Evolutionary conservation across 2,888 invertebrate genomes (phyloP), one percentile per base, ranked within the genome.

Genomic region (Archips xylosteana): DNA sequence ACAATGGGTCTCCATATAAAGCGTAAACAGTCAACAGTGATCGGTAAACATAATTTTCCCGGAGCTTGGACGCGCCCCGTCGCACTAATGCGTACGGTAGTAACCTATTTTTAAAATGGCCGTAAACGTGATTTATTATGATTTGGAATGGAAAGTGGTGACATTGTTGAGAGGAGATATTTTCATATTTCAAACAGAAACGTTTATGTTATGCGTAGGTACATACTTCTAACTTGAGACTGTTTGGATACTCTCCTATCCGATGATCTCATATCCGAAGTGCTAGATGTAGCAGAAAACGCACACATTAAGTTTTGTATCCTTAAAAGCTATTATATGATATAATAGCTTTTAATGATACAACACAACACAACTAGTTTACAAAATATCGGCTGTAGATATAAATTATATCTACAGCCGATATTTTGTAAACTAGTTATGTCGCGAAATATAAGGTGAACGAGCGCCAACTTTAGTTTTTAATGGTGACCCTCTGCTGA

Each of bases 1-100:
- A 76, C 80, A 81, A 81, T 83, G 79, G 79, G 76, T 76, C 12
- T 10, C 75, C 76, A 23, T 76, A 76, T 77, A 78, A 70, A 76
- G 3, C 57, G 77, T 83, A 85, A 89, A 87, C 85, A 86, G 84
- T 83, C 81, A 84, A 85, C 84, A 85, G 75, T 79, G 76, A 80
- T 78, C 74, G 66, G 61, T 63, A 51, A 60, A 60, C 65, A 61
- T 39, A 47, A 64, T 70, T 61, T 63, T 51, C 59, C 15, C 45
- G 4, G 13, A 10, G 54, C 42, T 36, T 12, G 42, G 59, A 15
- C 42, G 45, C 54, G 13, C 42, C 66, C 15, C 13, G 42, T 32
- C 32, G 36, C 36, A 54, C 42, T 54, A 54, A 71, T 65, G 71
- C 47, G 51, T 51, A 65, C 39, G n/a, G 51, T 60, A 71, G 62